Conservation (phyloP, 2,888 invertebrate genomes). For the Orthosia gothica region DNA sequence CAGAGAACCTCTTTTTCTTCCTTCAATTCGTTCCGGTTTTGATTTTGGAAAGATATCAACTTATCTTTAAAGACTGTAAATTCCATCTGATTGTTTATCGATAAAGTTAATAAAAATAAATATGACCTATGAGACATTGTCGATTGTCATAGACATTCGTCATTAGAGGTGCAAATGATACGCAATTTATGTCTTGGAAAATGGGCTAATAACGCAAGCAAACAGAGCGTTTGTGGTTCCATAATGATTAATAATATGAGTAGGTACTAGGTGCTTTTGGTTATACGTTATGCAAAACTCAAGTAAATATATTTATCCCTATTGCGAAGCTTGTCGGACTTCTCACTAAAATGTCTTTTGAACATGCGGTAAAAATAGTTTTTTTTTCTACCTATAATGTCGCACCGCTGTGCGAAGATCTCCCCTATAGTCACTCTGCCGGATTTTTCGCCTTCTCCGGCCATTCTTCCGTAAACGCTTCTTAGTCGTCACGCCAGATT, state of each 20-base stretch:
- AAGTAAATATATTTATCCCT: background rate
- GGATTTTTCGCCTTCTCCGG: no score
- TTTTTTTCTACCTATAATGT: no score
- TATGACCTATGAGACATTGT: background rate
- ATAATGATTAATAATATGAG: background rate
- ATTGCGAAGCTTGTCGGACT: background rate
- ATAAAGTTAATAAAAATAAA: conserved; percentile 9
- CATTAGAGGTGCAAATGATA: conserved; percentile 12
- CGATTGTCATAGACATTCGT: conserved; percentile 5
- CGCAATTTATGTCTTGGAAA: conserved; percentile 1
- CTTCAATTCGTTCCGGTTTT: no score
- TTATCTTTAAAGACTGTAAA: background rate
- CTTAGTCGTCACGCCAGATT: no score
- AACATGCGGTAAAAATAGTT: no score
- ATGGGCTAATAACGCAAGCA: background rate
- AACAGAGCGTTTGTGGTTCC: conserved; percentile 7
- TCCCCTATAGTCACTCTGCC: no score
- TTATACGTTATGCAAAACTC: background rate
- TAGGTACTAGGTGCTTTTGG: background rate
- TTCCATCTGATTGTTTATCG: background rate
- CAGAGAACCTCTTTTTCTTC: no score
- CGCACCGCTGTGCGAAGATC: no score
- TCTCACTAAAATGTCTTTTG: no score
- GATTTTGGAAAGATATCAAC: no score
- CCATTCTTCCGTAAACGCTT: no score